Percentiles rank a stretch among this genome's conserved stretches.
Conservation (phyloP, 64 coral and sea anemone species). For the Cladopsammia gracilis region DNA sequence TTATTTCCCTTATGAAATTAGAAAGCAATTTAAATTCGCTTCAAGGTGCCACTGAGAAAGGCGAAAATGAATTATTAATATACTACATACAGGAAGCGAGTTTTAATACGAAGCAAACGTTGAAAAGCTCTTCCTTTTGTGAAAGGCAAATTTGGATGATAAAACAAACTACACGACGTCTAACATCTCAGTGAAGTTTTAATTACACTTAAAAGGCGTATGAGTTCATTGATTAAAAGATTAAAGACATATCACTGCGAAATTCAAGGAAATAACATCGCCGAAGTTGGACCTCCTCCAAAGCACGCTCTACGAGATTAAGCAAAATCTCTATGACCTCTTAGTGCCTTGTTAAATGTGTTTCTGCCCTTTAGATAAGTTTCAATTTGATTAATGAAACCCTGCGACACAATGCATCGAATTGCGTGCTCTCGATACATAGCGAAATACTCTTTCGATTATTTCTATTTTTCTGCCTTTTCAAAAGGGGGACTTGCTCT, state of each 20-base stretch:
- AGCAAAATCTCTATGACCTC: constrained; percentile 2
- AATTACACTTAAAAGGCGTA: constrained; percentile 83
- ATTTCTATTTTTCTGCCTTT: constrained; percentile 54
- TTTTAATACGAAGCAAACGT: constrained; percentile 85
- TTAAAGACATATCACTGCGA: constrained; percentile 57
- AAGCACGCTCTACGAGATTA: neutral
- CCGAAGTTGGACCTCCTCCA: neutral
- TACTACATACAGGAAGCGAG: constrained; percentile 82
- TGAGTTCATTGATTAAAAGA: constrained; percentile 93
- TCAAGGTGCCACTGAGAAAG: constrained; percentile 74
- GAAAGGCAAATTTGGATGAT: constrained; percentile 77
- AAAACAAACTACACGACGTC: constrained; percentile 85
- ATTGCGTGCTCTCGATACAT: constrained; percentile 14
- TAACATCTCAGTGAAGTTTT: constrained; percentile 84
- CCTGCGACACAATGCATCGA: constrained; percentile 37
- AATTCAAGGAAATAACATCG: neutral
- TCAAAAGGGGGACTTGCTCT: constrained; percentile 84
- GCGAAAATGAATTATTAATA: constrained; percentile 89
- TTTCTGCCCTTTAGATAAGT: constrained; percentile 35
- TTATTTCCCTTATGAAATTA: constrained; percentile 98
- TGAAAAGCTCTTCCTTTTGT: constrained; percentile 76
- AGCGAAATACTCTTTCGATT: constrained; percentile 42
- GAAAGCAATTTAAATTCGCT: constrained; percentile 95
- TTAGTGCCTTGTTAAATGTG: constrained; percentile 20
- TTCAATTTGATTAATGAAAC: constrained; percentile 50